Base-by-base conservation (phyloP, 2,797 vertebrate species). In the Percopsis omiscomaycus region DNA sequence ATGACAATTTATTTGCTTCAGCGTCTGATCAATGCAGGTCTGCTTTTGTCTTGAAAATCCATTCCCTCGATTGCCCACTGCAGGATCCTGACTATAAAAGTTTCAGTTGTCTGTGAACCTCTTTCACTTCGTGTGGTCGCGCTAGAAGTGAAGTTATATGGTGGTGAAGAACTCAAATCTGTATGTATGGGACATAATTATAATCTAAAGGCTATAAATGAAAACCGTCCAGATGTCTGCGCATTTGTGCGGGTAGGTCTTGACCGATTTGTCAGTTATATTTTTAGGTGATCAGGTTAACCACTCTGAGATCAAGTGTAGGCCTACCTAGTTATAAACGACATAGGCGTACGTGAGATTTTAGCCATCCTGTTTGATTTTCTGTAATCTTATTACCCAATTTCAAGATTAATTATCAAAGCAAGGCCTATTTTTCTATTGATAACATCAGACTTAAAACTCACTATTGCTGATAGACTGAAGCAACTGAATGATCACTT, bases 41-140 rank as follows among this genome's bases (percentile, higher is more conserved):
- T 59, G 76, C 63, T 84, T 84, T 84, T 77, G 69, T 86, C 78
- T 74, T 73, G 64, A 63, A 83, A 84, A 88, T 88, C 80, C 48
- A 84, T 84, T 44, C 16, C 27, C 68, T 72, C 73, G 47, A 48
- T 73, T 64, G 66, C 42, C 3, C 49, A 73, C 73, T 75, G 79
- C 75, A 83, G 68, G 51, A 69, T 63, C 29, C 61, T 4, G 60
- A 14, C 73, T 82, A 84, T 86, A 81, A 87, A 84, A 65, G 80
- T 53, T 30, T 46, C 71, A 64, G 27, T 48, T 14, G 10, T 45
- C 30, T 54, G 15, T 37, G 65, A n/a, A 52, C 53, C n/a, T 60
- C 13, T 16, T n/a, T 63, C 29, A 59, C 55, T 66, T 63, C 59
- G 22, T 22, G 22, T 22, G 22, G 22, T 22, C 22, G 22, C 22